Conservation (phyloP, 2,888 invertebrate genomes). For the Meiosimyza decipiens region DNA sequence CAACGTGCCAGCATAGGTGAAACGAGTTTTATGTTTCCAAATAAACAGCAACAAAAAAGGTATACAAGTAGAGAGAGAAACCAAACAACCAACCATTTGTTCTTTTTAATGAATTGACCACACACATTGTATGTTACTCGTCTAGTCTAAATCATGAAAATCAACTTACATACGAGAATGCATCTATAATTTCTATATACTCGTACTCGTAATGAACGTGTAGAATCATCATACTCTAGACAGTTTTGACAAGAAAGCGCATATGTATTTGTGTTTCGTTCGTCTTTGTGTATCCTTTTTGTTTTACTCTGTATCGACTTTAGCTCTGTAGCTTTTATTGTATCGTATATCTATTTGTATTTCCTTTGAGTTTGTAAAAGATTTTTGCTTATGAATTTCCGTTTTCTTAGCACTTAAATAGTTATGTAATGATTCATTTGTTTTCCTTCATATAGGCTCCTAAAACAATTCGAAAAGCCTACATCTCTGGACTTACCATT, state of each 20-base stretch:
- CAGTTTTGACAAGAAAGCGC: too few relatives aligned
- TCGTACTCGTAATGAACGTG: too few relatives aligned
- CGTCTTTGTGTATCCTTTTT: conserved; percentile 35
- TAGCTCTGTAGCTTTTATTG: too few relatives aligned
- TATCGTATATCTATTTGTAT: background rate
- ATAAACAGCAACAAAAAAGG: conserved; percentile 68
- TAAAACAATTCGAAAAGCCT: conserved; percentile 74
- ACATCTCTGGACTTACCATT: conserved; percentile 73
- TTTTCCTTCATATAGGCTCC: conserved; percentile 65
- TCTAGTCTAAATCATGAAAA: background rate
- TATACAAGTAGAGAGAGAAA: conserved; percentile 50
- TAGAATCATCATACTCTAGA: too few relatives aligned
- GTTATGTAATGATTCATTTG: background rate
- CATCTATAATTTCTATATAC: too few relatives aligned
- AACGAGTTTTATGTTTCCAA: conserved; percentile 64
- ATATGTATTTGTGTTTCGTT: background rate
- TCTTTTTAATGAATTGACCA: background rate
- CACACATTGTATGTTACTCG: background rate
- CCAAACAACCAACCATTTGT: background rate
- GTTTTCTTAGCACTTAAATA: background rate
- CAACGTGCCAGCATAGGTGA: conserved; percentile 66
- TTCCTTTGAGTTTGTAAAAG: background rate
- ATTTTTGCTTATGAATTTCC: background rate
- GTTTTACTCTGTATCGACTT: conserved; percentile 12
- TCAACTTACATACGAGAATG: too few relatives aligned